A percentile compares a stretch with the other conserved stretches of the same genome.
phyloP scores from a whole-genome alignment of 2,888 invertebrate genomes.

The Pollenia angustigena region DNA sequence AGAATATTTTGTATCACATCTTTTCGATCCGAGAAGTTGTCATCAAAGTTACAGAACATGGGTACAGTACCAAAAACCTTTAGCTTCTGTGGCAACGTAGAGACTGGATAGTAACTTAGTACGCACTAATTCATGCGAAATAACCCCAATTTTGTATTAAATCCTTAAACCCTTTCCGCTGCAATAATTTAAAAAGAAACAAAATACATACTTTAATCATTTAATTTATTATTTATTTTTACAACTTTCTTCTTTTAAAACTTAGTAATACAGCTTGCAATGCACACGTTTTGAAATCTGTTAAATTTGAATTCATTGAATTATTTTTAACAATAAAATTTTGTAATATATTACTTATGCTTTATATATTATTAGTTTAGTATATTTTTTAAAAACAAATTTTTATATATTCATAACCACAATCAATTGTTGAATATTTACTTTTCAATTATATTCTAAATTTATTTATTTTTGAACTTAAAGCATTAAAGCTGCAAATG shows the following conservation, averaged over 20 bases:
- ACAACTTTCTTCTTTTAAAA: slow-evolving; percentile 51
- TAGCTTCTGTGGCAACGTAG: too few species aligned
- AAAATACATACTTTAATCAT: slow-evolving; percentile 6
- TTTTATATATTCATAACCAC: slow-evolving; percentile 17
- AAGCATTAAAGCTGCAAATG: slow-evolving; percentile 65
- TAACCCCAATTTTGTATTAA: too few species aligned
- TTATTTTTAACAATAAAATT: slow-evolving; percentile 49
- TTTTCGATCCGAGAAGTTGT: too few species aligned
- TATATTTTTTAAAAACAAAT: background rate
- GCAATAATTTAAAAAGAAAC: background rate
- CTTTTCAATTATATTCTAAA: background rate
- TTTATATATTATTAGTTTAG: slow-evolving; percentile 3
- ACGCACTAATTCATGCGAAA: too few species aligned
- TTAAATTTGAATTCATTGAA: slow-evolving; percentile 30
- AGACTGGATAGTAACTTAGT: too few species aligned
- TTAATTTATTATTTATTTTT: slow-evolving; percentile 44
- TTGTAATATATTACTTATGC: background rate
- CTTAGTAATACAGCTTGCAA: slow-evolving; percentile 51
- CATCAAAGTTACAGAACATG: too few species aligned
- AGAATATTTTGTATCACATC: too few species aligned
- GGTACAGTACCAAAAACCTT: too few species aligned
- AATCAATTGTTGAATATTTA: slow-evolving; percentile 32
- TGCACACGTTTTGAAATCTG: slow-evolving; percentile 25
- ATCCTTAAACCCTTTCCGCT: too few species aligned
- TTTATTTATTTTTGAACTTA: slow-evolving; percentile 44